Percentiles rank a stretch among this genome's conserved stretches.
Conservation (phyloP, 2,113 vertebrate genomes). For the Calonectris borealis region DNA sequence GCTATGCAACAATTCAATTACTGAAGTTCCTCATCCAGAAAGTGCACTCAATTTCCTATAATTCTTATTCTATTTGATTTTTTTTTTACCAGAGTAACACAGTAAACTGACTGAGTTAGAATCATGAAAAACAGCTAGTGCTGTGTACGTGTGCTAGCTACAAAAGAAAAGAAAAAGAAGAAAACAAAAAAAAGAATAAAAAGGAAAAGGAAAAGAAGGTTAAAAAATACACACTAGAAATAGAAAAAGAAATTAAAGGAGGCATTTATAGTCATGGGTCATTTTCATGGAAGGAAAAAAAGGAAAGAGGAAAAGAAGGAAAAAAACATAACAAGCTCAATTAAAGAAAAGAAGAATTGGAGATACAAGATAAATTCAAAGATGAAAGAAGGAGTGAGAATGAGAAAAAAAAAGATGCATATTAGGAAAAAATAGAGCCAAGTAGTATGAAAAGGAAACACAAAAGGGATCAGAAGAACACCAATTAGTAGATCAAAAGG, state of each 20-base stretch:
- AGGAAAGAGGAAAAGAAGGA: background rate
- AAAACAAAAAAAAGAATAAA: background rate
- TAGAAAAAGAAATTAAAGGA: slow-evolving; percentile 13
- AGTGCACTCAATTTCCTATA: slow-evolving; percentile 17
- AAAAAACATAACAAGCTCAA: background rate
- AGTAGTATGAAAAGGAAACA: background rate
- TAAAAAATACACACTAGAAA: slow-evolving; percentile 44
- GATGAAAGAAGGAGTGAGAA: background rate
- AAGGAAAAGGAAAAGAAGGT: background rate
- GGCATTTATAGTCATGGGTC: background rate
- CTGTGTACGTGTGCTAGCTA: background rate
- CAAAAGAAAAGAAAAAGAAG: background rate
- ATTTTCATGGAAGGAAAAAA: background rate
- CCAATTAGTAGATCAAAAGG: slow-evolving; percentile 27
- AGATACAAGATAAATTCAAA: background rate
- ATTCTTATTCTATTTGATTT: slow-evolving; percentile 19
- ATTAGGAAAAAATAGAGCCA: background rate
- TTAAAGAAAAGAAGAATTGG: background rate
- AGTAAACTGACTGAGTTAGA: slow-evolving; percentile 22
- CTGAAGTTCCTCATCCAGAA: slow-evolving; percentile 55
- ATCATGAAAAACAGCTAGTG: slow-evolving; percentile 18
- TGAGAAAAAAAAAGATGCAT: background rate
- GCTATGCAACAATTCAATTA: slow-evolving; percentile 60
- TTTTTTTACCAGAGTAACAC: background rate
- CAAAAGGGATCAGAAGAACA: background rate